These are phyloP conservation scores for Trichogramma pretiosum DNA, from an alignment of 1,140 invertebrate genomes.

Conservation along the genomic window DNA sequence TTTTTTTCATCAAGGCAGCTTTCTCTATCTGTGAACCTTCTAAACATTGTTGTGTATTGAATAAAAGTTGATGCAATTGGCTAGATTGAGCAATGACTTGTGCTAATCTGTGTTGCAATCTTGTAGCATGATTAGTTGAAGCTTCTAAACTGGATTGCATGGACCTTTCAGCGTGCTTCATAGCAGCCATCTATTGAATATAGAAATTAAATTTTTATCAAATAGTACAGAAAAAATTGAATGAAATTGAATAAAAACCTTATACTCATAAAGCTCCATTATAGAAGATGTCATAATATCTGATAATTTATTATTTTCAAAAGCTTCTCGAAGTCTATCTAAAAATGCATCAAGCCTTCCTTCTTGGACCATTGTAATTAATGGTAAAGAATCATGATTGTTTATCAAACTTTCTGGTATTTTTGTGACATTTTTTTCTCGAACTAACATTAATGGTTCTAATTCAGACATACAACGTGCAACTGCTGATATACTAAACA, in stretches of 20 bases:
- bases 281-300: conserved; percentile 55
- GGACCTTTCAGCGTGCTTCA: conserved; percentile 45
- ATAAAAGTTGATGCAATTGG: conserved; percentile 45
- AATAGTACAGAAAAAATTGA: too few relatives aligned
- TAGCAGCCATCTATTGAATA: conserved; percentile 36
- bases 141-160: conserved; percentile 48
- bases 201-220: conserved; percentile 5
- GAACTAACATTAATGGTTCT: conserved; percentile 39
- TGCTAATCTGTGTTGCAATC: conserved; percentile 45
- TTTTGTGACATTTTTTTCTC: conserved; percentile 24
- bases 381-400: conserved; percentile 25
- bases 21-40: conserved; percentile 40
- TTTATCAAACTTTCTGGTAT: conserved; percentile 14
- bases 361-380: conserved; percentile 44
- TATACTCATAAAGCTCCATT: conserved; percentile 65
- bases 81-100: conserved; percentile 43
- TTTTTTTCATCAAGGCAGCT: conserved; percentile 21
- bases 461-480: conserved; percentile 42
- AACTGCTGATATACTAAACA: conserved; percentile 34
- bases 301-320: conserved; percentile 41
- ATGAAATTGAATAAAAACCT: too few relatives aligned
- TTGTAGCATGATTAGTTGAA: conserved; percentile 42
- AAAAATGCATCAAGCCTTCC: conserved; percentile 45
- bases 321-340: conserved; percentile 37
- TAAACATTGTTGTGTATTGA: conserved; percentile 44